Conservation (phyloP, 1,140 invertebrate genomes). For the Drosophila parvula region DNA sequence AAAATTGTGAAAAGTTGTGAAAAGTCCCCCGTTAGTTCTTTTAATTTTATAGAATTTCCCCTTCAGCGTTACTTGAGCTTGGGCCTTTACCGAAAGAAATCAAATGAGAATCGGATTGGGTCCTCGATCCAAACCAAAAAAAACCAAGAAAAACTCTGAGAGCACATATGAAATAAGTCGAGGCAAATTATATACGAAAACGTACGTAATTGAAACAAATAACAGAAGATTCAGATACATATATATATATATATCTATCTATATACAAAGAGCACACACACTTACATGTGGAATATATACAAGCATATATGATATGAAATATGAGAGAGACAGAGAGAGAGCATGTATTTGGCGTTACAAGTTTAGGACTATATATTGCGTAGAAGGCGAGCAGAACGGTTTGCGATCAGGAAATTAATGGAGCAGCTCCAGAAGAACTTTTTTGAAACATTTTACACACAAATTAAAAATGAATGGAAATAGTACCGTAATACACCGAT, state of each 20-base stretch:
- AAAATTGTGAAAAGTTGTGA: not conserved
- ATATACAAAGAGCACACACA: constrained; percentile 38
- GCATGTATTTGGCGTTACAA: constrained; percentile 45
- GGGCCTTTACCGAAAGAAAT: constrained; percentile 1
- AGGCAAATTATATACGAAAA: constrained; percentile 47
- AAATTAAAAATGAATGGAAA: constrained; percentile 8
- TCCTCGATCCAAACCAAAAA: constrained; percentile 3
- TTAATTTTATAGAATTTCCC: not conserved
- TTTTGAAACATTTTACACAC: constrained; percentile 39
- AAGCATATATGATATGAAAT: constrained; percentile 28
- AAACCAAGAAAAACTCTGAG: constrained; percentile 46
- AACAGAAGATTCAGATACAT: constrained; percentile 28
- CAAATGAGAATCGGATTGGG: constrained; percentile 10
- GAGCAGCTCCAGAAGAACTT: constrained; percentile 21
- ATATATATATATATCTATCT: constrained; percentile 44
- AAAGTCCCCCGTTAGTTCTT: not conserved
- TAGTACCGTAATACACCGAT: not conserved
- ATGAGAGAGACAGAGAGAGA: constrained; percentile 15
- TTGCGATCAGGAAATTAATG: constrained; percentile 20
- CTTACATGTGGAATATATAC: constrained; percentile 48
- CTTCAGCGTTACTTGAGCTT: constrained; percentile 23
- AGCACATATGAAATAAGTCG: constrained; percentile 58
- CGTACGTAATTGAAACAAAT: constrained; percentile 17
- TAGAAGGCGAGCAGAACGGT: constrained; percentile 26
- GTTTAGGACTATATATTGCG: constrained; percentile 49